phyloP scores from a whole-genome alignment of 2,797 vertebrate species.

The Columba guinea region DNA sequence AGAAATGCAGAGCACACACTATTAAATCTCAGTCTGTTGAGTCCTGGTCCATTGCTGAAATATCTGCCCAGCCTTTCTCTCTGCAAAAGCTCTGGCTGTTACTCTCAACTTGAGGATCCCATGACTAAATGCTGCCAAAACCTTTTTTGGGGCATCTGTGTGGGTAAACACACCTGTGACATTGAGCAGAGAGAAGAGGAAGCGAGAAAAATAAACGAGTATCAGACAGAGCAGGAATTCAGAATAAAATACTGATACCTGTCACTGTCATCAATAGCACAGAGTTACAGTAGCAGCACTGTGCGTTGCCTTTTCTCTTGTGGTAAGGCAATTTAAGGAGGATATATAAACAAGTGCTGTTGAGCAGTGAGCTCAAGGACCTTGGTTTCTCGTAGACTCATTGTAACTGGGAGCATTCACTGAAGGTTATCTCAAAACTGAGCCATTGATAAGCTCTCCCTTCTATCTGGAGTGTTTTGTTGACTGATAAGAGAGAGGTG shows the following conservation, averaged over 20 bases:
- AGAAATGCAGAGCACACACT: neutral
- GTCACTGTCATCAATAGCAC: neutral
- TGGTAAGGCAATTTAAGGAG: neutral
- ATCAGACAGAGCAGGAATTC: neutral
- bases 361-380: neutral
- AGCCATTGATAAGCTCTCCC: neutral
- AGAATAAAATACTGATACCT: neutral
- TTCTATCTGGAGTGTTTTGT: neutral
- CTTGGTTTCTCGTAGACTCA: neutral
- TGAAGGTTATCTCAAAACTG: neutral
- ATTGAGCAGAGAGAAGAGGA: neutral
- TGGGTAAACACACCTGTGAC: neutral
- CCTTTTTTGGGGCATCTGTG: neutral
- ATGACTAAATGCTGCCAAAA: neutral
- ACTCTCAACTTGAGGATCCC: neutral
- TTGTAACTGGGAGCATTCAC: neutral
- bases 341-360: neutral
- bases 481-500: neutral
- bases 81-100: neutral
- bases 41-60: neutral
- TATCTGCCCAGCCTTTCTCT: neutral
- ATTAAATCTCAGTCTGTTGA: neutral
- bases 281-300: neutral
- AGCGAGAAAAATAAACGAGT: neutral
- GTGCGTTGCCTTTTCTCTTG: neutral